Percentiles rank a stretch among this genome's conserved stretches.
Conservation (phyloP, 2,113 vertebrate species). For the Neogobius melanostomus region DNA sequence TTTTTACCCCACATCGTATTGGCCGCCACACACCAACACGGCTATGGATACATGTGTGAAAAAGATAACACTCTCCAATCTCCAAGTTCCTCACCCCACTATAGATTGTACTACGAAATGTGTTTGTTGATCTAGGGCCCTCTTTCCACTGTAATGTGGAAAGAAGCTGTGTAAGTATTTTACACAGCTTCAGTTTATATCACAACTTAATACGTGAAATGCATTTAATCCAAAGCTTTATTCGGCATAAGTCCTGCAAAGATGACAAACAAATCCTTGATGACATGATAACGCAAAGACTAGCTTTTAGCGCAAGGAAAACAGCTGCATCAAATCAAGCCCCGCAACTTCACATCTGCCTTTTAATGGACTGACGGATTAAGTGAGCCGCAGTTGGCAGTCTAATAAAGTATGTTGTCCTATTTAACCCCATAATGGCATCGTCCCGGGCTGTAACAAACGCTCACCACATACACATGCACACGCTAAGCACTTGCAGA, state of each 20-base stretch:
- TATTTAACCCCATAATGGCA: slow-evolving; percentile 35
- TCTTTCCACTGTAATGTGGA: background rate
- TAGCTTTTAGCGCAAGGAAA: background rate
- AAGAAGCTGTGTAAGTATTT: too few relatives aligned
- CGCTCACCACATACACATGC: slow-evolving; percentile 17
- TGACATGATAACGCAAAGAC: background rate
- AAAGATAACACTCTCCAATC: slow-evolving; percentile 2
- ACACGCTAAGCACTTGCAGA: slow-evolving; percentile 23
- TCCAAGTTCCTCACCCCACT: background rate
- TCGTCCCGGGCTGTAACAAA: slow-evolving; percentile 19
- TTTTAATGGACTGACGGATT: slow-evolving; percentile 41
- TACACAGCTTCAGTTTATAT: background rate
- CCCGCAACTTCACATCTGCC: slow-evolving; percentile 19
- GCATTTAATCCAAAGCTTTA: background rate
- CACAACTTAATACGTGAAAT: background rate
- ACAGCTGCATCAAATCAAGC: slow-evolving; percentile 18
- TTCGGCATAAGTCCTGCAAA: background rate
- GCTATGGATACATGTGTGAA: slow-evolving; percentile 13
- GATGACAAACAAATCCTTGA: background rate
- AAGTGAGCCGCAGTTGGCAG: slow-evolving; percentile 23
- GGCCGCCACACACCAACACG: slow-evolving; percentile 16
- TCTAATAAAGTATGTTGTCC: slow-evolving; percentile 41
- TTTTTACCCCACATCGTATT: slow-evolving; percentile 16
- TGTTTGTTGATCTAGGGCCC: background rate
- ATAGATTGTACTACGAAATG: background rate